Conservation (phyloP, 2,888 invertebrate genomes). For the Lochmaea crataegi region DNA sequence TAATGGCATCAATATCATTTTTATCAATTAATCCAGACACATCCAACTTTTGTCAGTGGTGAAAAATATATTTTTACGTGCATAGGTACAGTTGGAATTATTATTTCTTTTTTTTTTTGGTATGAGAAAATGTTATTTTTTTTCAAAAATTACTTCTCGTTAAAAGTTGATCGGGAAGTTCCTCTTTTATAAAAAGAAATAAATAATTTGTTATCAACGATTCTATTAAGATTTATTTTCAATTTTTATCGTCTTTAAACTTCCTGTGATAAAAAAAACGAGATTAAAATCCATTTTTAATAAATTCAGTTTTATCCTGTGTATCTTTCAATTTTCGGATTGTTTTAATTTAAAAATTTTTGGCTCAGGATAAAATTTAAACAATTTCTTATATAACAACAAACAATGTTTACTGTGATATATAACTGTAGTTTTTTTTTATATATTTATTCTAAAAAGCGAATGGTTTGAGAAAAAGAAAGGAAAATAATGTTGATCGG, state of each 20-base stretch:
- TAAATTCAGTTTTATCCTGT: too few species aligned
- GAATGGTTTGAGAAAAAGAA: not conserved
- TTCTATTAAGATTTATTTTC: not conserved
- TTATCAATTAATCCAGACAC: conserved; percentile 27
- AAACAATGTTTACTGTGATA: conserved; percentile 45
- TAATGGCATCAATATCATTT: conserved; percentile 13
- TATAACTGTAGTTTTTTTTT: conserved; percentile 26
- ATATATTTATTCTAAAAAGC: too few species aligned
- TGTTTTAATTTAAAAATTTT: too few species aligned
- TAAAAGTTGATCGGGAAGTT: too few species aligned
- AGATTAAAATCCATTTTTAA: too few species aligned
- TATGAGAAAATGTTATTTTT: not conserved
- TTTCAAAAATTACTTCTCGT: too few species aligned
- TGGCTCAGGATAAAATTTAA: not conserved
- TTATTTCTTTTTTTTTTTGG: conserved; percentile 13
- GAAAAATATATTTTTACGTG: conserved; percentile 33
- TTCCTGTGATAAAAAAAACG: too few species aligned
- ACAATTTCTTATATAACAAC: conserved; percentile 2
- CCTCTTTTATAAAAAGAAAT: too few species aligned
- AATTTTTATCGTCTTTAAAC: conserved; percentile 1
- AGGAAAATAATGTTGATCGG: conserved; percentile 3
- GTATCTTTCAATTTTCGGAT: too few species aligned
- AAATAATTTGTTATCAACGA: too few species aligned
- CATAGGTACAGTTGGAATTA: conserved; percentile 46
- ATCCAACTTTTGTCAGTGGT: conserved; percentile 21